phyloP scores from a whole-genome alignment of 2,888 invertebrate species.

The Molanna angustata region DNA sequence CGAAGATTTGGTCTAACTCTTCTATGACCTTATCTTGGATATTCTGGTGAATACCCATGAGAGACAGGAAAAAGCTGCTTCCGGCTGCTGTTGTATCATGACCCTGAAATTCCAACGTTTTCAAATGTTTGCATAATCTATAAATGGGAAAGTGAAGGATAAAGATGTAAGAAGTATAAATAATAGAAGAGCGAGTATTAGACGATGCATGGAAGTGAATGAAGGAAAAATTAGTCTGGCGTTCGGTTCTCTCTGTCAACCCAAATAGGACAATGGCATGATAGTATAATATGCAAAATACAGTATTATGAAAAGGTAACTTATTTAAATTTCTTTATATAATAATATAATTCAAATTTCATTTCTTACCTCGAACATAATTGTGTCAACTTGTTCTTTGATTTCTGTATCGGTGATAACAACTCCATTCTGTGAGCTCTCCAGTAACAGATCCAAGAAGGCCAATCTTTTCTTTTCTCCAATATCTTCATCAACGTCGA shows the following conservation, averaged over 20 bases:
- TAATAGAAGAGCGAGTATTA: no score
- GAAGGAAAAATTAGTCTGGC: no score
- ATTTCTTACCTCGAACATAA: conserved; percentile 74
- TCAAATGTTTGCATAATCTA: no score
- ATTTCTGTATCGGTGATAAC: conserved; percentile 74
- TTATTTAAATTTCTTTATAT: no score
- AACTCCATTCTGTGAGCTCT: conserved; percentile 70
- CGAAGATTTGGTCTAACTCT: conserved; percentile 73
- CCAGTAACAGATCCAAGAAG: conserved; percentile 82
- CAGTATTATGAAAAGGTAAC: no score
- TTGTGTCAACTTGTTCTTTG: conserved; percentile 80
- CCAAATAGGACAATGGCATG: no score
- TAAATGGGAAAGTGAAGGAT: no score
- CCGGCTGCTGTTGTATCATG: conserved; percentile 82
- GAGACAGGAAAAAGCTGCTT: conserved; percentile 75
- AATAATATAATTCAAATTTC: not conserved
- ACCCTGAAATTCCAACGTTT: no score
- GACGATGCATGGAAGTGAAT: no score
- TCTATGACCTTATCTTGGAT: conserved; percentile 71
- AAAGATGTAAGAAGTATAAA: no score
- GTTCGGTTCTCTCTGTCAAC: no score
- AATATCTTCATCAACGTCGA: conserved; percentile 75
- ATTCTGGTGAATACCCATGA: conserved; percentile 72
- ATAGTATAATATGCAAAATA: no score
- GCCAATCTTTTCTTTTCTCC: conserved; percentile 82